phyloP scores from a whole-genome alignment of 2,113 vertebrate species.

The Murina feae region DNA sequence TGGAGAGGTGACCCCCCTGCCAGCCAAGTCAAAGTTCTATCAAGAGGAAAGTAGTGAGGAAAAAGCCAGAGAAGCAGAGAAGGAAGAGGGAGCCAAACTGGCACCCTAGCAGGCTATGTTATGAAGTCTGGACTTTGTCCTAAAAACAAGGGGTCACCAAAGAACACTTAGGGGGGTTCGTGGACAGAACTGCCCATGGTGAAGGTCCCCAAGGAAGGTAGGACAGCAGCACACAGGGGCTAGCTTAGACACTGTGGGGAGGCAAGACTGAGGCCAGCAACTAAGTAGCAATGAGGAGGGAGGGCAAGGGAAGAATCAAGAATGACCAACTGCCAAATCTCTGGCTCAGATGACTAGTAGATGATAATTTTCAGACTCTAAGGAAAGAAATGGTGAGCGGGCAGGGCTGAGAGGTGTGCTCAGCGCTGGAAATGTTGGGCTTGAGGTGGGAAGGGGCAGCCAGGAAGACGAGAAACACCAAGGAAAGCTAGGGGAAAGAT shows the following conservation, averaged over 20 bases:
- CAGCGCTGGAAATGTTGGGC: neutral
- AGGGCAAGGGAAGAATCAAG: neutral
- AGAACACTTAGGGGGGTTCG: accelerated
- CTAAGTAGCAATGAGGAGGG: neutral
- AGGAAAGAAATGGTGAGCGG: accelerated
- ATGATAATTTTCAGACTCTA: neutral
- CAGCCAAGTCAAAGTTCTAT: neutral
- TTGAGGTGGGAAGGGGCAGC: no score
- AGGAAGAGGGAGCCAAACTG: neutral
- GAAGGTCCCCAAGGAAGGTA: neutral
- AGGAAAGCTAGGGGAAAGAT: neutral
- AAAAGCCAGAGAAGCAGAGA: neutral
- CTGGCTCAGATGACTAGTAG: accelerated
- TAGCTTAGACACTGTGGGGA: neutral
- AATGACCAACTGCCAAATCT: neutral
- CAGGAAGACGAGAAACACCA: neutral
- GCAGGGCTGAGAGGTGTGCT: accelerated
- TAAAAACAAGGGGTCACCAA: neutral
- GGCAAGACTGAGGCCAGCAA: neutral
- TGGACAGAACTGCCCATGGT: accelerated
- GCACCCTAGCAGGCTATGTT: neutral
- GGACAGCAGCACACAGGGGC: neutral
- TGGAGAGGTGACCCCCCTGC: no score
- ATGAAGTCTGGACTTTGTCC: no score
- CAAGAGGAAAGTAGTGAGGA: neutral